Base-by-base conservation (phyloP, 1,140 invertebrate genomes). In the Lethrus apterus region DNA sequence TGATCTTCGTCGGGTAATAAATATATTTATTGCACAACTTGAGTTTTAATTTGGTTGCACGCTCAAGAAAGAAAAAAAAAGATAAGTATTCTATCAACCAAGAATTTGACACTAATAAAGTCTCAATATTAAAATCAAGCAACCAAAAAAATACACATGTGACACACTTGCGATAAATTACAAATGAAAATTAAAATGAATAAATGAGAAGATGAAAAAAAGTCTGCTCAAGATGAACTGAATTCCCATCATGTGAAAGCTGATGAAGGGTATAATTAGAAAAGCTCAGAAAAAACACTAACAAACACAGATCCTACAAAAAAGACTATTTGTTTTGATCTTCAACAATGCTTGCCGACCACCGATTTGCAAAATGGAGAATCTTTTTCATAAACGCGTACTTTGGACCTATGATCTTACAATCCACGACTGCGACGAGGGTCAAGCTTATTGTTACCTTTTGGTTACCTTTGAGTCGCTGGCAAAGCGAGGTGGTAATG, bases 351-450 rank as follows among this genome's bases (percentile, higher is more conserved):
- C 50, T 46, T 67, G 14, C 57, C 60, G 13, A 68, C 64, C 7
- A 58, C 59, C 5, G 47, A 42, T 26, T 45, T 66, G 7, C 41
- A 48, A 32, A 55, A 56, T 14, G 59, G 54, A 8, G 45, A 62
- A 7, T 44, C 59, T 7, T 65, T 62, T 55, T 69, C n/a, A 68
- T 51, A 63, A 65, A 48, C 43, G 60, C 9, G 57, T 55, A 30
- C 43, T 70, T 10, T 68, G 65, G 61, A 67, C 60, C 1, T 69
- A 53, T 33, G 66, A 68, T 46, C 44, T 69, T 17, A 63, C 61
- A 10, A 48, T 68, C 15, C 56, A 65, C 44, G 56, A 60, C 17
- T 60, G 41, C 30, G 49, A 20, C 14, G 41, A 32, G 17, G 44
- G 50, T 34, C 33, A 57, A 19, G 51, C 53, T 31, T 50, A 23